Evolutionary conservation across 2,113 vertebrate genomes (phyloP), one percentile per base, ranked within the genome.

Genomic region (Stigmatopora argus): DNA sequence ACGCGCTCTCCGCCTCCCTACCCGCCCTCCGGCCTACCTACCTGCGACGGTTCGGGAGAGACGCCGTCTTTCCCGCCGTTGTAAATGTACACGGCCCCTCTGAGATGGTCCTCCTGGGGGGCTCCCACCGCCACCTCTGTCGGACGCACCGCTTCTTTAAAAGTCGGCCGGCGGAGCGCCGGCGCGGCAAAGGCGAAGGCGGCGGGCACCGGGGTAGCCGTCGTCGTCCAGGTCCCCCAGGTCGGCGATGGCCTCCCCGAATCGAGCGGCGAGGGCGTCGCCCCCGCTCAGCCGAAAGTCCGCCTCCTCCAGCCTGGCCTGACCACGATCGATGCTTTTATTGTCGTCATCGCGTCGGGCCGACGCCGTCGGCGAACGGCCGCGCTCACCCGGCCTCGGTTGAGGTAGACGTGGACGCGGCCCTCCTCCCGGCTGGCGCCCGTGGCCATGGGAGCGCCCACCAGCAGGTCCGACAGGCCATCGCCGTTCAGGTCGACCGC

Each of bases 141-240:
- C 31, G 47, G 23, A 52, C 65, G 53, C 60, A 51, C 35, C 5
- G 26, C 14, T 41, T 41, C 38, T 41, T 41, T 41, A 41, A 41
- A 41, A 41, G 38, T 31, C 26, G 26, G 2, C 9, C 38, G 9
- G 38, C 38, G 64, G 31, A 55, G 45, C 31, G 7, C 7, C 10
- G 12, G 60, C 35, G 21, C 26, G 26, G 26, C n/a, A n/a, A n/a
- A 31, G 26, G 26, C 26, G 26, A 31, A 31, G 26, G 26, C 5
- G n/a, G 8, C 17, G 21, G 4, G 74, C 92, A 97, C 97, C 97
- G 81, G 92, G 88, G 89, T 93, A 96, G 19, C 95, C 94, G 60
- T 99, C 96, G 8, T 96, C 93, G 63, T 99, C 96, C 58, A 99
- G 88, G 88, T 99, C 97, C 31, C 97, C 97, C 57, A 99, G 90